phyloP scores from a whole-genome alignment of 2,888 invertebrate species.

The Sarcophaga rosellei region DNA sequence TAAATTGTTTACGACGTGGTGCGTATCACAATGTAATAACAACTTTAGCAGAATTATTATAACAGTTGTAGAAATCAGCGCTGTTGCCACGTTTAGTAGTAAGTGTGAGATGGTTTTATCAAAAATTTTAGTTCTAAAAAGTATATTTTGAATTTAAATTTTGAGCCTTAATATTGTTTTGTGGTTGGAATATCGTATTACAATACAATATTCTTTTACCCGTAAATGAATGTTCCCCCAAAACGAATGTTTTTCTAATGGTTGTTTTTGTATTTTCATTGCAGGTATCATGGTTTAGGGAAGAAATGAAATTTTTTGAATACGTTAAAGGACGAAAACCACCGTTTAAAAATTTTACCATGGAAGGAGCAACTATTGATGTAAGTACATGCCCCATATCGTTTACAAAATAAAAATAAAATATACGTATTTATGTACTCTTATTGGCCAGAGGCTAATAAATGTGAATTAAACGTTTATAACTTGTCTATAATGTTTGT shows the following conservation, averaged over 20 bases:
- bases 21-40: too few species aligned
- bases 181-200: not conserved
- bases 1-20: too few species aligned
- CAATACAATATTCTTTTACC: not conserved
- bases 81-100: too few species aligned
- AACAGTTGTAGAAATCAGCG: too few species aligned
- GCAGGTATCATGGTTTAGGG: slow-evolving; percentile 82
- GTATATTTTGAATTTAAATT: not conserved
- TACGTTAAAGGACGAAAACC: slow-evolving; percentile 90
- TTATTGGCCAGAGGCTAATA: slow-evolving; percentile 14
- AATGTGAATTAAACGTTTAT: slow-evolving; percentile 44
- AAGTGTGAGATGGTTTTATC: too few species aligned
- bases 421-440: slow-evolving; percentile 38
- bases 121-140: too few species aligned
- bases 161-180: slow-evolving; percentile 43
- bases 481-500: slow-evolving; percentile 14
- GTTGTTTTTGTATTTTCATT: slow-evolving; percentile 69
- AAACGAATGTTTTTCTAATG: slow-evolving; percentile 24
- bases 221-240: not conserved
- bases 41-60: too few species aligned
- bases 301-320: slow-evolving; percentile 87
- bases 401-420: not conserved
- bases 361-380: slow-evolving; percentile 88
- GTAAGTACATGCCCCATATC: slow-evolving; percentile 83
- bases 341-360: slow-evolving; percentile 86